These are phyloP conservation scores for Hirudo medicinalis DNA, from an alignment of 1,140 invertebrate species.

Conservation along the genomic window DNA sequence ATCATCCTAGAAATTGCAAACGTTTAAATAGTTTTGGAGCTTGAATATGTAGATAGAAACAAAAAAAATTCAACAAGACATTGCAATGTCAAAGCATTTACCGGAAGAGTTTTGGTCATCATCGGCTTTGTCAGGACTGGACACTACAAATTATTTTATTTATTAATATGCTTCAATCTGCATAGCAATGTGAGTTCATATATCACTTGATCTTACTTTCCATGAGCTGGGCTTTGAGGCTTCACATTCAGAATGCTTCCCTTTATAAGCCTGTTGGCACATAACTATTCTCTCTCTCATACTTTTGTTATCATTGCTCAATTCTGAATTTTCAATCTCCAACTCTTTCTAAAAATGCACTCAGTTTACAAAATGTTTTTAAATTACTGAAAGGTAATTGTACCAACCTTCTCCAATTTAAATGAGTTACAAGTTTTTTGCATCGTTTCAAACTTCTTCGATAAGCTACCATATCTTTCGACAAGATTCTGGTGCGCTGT, in stretches of 20 bases:
- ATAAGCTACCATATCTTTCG: not conserved
- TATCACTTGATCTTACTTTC: too few species aligned
- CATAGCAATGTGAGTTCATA: too few species aligned
- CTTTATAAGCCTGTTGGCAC: conserved; percentile 23
- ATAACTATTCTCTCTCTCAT: conserved; percentile 23
- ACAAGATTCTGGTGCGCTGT: conserved; percentile 17
- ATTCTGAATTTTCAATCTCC: conserved; percentile 9
- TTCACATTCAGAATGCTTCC: conserved; percentile 20
- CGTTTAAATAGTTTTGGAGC: too few species aligned
- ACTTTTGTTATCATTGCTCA: conserved; percentile 18
- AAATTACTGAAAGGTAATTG: not conserved
- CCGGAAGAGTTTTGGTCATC: too few species aligned
- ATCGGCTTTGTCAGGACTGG: too few species aligned
- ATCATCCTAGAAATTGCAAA: too few species aligned
- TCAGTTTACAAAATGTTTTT: not conserved
- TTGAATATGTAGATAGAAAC: too few species aligned
- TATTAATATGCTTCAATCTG: too few species aligned
- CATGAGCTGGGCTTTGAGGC: conserved; percentile 16
- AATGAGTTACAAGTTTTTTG: not conserved
- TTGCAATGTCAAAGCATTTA: too few species aligned
- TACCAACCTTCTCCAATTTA: too few species aligned
- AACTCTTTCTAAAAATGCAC: conserved; percentile 3
- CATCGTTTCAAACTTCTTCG: conserved; percentile 14
- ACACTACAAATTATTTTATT: too few species aligned
- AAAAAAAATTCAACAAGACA: too few species aligned